Evolutionary conservation across 2,797 vertebrate species (phyloP), one percentile per base, ranked within the genome.

Genomic region (Loriculus beryllinus): DNA sequence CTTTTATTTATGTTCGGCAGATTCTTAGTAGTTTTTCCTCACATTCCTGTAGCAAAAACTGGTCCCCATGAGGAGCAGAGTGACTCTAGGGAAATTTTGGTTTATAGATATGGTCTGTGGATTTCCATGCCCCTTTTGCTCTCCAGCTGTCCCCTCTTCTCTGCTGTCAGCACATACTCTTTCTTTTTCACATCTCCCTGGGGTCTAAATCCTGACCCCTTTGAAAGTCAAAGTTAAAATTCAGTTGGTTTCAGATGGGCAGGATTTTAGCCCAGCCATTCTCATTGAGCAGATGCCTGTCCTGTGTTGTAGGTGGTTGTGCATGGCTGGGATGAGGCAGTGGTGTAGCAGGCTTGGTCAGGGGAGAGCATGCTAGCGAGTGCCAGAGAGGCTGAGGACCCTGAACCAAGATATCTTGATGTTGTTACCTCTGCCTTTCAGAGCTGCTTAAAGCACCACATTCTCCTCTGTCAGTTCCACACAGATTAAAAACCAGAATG

Each of bases 401-500:
- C 43, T 72, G 47, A 77, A 86, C 48, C 52, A 43, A 74, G 56
- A 64, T 7, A 14, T 51, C 60, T 47, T 64, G 13, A 1, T 65
- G 70, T 87, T 95, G 26, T 59, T 88, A 64, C 57, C 81, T 90
- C 76, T 90, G 81, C 82, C 29, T 86, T 91, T 87, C 78, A 63
- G 86, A 89, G 72, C 87, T 69, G 33, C 72, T 74, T 85, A 29
- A 59, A 80, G 25, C 71, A 48, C 80, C 0, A 1, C 48, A 10
- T 57, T 69, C 79, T 82, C 25, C 52, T 65, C 88, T 83, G 87
- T 92, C 93, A 77, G 1, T 90, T 92, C 63, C 72, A 63, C 68
- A 86, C 82, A 57, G 78, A 93, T 86, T 90, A 93, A 95, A 87
- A 95, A 7, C 28, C 43, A 39, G 22, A 71, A 77, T 75, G 86